Evolutionary conservation across 2,113 vertebrate genomes (phyloP).

Genomic region (Vireo altiloquus): DNA sequence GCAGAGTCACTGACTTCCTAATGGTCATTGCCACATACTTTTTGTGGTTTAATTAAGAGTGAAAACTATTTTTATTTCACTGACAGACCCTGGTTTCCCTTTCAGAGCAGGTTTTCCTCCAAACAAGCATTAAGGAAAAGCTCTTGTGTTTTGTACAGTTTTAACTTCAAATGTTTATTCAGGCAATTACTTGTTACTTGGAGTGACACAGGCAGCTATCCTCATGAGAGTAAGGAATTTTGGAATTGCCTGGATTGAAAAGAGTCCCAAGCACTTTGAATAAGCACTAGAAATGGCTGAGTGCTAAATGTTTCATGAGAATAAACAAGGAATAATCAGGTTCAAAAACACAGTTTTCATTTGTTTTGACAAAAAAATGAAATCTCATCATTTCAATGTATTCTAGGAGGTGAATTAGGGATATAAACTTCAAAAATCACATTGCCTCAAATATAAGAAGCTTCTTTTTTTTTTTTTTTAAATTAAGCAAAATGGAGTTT

Average conservation of each 20-base stretch:
- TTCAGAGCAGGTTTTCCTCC: background rate
- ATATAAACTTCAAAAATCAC: background rate
- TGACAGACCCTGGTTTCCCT: background rate
- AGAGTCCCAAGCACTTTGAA: background rate
- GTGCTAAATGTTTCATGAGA: background rate
- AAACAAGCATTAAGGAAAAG: background rate
- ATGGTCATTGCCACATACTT: background rate
- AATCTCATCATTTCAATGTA: background rate
- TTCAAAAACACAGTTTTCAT: background rate
- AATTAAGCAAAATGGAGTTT: background rate
- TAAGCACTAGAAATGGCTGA: background rate
- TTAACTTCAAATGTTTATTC: background rate
- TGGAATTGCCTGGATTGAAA: background rate
- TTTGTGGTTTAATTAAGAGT: background rate
- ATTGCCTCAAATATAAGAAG: background rate
- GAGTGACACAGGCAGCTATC: background rate
- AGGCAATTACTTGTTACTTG: background rate
- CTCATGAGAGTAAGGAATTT: background rate
- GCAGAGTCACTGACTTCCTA: background rate
- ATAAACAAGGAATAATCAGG: background rate
- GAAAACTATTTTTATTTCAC: background rate
- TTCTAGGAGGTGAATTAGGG: background rate
- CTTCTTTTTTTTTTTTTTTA: background rate
- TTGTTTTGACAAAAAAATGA: background rate
- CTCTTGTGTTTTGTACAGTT: background rate